These are phyloP conservation scores for Fukomys damarensis DNA, from an alignment of 2,113 vertebrate genomes.

Conservation along the genomic window DNA sequence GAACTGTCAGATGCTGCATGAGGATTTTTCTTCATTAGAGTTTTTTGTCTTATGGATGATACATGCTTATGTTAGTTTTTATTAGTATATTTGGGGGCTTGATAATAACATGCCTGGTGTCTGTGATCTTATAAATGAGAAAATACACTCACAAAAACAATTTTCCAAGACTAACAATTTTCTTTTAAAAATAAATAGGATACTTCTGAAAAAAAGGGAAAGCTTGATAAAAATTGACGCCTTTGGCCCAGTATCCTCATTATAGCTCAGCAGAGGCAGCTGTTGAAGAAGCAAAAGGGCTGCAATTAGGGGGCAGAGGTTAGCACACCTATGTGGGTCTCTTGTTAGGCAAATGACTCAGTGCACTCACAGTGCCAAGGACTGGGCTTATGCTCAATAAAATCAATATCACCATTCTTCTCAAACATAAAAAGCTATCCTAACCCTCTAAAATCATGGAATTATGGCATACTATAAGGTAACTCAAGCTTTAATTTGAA, in stretches of 20 bases:
- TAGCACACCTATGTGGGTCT: neutral
- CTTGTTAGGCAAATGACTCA: neutral
- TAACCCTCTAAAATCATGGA: neutral
- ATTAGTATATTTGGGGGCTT: neutral
- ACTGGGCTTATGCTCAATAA: neutral
- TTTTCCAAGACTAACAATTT: slow-evolving; percentile 56
- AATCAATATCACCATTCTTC: neutral
- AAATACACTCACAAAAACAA: neutral
- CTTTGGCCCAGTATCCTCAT: neutral
- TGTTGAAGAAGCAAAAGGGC: neutral
- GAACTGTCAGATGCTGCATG: neutral
- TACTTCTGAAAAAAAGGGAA: neutral
- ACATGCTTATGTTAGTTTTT: neutral
- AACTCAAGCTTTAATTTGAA: neutral
- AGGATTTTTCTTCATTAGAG: neutral
- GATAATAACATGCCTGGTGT: neutral
- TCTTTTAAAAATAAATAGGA: slow-evolving; percentile 41
- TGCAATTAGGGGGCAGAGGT: neutral
- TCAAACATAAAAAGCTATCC: neutral
- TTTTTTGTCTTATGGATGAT: neutral
- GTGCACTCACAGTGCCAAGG: neutral
- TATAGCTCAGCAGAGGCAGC: neutral
- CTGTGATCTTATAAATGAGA: slow-evolving; percentile 21
- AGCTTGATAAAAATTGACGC: neutral
- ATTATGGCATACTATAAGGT: neutral